phyloP scores from a whole-genome alignment of 1,140 invertebrate genomes.

The Ceratina australensis region DNA sequence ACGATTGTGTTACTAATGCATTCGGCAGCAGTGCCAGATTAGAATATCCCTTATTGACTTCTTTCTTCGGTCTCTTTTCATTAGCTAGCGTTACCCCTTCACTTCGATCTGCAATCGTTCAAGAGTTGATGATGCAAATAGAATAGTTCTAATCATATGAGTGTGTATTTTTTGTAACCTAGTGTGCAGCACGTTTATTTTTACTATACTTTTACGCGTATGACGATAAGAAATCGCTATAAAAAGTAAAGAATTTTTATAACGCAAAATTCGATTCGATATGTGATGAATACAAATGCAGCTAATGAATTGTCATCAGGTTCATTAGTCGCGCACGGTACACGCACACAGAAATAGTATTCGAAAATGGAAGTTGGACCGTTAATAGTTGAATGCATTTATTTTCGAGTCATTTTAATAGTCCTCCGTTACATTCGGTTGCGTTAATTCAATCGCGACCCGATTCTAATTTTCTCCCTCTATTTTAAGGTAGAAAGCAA shows the following conservation, averaged over 20 bases:
- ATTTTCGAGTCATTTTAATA: constrained; percentile 5
- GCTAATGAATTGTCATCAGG: background rate
- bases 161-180: background rate
- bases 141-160: background rate
- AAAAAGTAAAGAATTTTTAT: too few relatives aligned
- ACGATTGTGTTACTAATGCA: constrained; percentile 26
- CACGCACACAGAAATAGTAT: background rate
- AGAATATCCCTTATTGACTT: constrained; percentile 3
- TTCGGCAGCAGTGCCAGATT: background rate
- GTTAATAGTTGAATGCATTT: constrained; percentile 15
- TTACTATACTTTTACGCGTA: too few relatives aligned
- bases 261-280: too few relatives aligned
- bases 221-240: too few relatives aligned
- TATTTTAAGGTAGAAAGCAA: background rate
- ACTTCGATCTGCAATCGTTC: background rate
- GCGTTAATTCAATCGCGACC: background rate
- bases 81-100: background rate
- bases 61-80: background rate
- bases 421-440: background rate
- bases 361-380: constrained; percentile 9
- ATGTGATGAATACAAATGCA: background rate
- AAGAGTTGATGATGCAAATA: background rate
- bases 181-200: too few relatives aligned
- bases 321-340: constrained; percentile 7
- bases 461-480: background rate